Base-by-base conservation (phyloP, 2,113 vertebrate genomes). In the Piaya cayana region DNA sequence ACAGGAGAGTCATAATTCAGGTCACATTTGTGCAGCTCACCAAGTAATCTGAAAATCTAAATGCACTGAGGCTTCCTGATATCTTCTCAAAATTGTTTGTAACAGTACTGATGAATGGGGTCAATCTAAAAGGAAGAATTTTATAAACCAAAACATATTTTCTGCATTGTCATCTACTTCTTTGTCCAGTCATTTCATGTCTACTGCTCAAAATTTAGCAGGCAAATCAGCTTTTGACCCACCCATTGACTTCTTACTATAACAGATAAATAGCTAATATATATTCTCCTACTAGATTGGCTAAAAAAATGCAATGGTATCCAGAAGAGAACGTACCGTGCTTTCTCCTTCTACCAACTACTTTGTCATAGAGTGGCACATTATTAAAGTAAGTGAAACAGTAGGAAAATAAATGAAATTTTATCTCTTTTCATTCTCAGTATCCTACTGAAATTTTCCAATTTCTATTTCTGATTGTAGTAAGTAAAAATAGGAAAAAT, bases 21-120 rank as follows among this genome's bases (percentile, higher is more conserved):
- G 92, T 93, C 88, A 86, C 72, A 92, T 78, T 84, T 82, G 39
- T 72, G 56, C 49, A 75, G 56, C 43, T 93, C 30, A 81, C 49
- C 49, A 91, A 56, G 27, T 91, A 91, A 94, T 89, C 91, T 71
- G 64, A 90, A 95, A 92, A 95, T 88, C 79, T 91, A 58, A 86
- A 88, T 68, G 56, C 62, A 59, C 30, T 71, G 68, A 88, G 67
- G 82, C 27, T 84, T 83, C 30, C n/a, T 77, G 72, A 29, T 71
- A 76, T 55, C 50, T 72, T 92, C 59, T 58, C 50, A 82, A 69
- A 86, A 86, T 49, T 71, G 16, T 59, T 25, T 81, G 39, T 30
- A 88, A 64, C 71, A 78, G 52, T 81, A 84, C 60, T 90, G 82
- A 82, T 6, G 16, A 95, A 68, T 16, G 81, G 56, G 34, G 16